These are phyloP conservation scores for Tachysurus fulvidraco DNA, from an alignment of 2,113 vertebrate genomes.

Conservation along the genomic window DNA sequence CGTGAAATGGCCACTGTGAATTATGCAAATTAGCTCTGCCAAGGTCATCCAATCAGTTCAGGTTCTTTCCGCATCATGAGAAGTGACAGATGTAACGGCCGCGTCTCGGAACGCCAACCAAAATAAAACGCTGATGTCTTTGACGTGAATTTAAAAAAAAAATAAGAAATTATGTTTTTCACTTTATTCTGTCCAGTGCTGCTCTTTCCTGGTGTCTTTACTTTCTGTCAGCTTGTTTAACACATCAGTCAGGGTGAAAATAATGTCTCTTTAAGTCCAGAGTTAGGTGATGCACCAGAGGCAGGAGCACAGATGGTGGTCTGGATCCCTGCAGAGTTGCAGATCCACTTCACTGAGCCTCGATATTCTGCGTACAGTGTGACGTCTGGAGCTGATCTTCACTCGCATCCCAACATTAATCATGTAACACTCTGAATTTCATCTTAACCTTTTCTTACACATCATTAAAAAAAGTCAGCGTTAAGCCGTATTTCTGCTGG, in stretches of 20 bases:
- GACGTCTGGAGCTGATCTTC: too few species aligned
- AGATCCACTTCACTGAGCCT: neutral
- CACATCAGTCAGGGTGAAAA: neutral
- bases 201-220: neutral
- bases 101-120: conserved; percentile 56
- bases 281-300: neutral
- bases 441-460: too few species aligned
- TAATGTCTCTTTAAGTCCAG: neutral
- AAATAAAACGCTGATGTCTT: neutral
- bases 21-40: conserved; percentile 68
- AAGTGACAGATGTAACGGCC: conserved; percentile 63
- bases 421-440: too few species aligned
- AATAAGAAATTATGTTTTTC: conserved; percentile 46
- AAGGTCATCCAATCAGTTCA: conserved; percentile 64
- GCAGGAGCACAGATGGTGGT: neutral
- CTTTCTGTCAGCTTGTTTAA: too few species aligned
- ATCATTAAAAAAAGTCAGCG: too few species aligned
- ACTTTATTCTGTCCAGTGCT: neutral
- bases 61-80: conserved; percentile 58
- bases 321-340: neutral
- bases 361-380: neutral
- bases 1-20: conserved; percentile 52
- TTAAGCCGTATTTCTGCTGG: too few species aligned
- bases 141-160: conserved; percentile 57
- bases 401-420: too few species aligned